phyloP scores from a whole-genome alignment of 1,140 invertebrate species.

The Bactericera cockerelli region DNA sequence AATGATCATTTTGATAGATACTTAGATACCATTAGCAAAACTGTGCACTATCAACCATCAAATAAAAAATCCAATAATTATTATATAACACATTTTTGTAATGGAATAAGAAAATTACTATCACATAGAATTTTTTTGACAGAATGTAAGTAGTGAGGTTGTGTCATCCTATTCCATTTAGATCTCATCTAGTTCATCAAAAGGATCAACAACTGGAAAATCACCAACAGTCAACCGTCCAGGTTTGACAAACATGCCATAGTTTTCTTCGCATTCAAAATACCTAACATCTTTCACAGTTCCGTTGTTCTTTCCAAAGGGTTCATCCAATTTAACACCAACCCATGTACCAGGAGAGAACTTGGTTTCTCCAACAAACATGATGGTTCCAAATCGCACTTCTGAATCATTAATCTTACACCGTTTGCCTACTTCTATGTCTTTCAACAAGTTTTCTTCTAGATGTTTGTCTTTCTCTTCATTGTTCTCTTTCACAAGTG shows the following conservation, averaged over 20 bases:
- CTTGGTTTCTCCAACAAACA: slow-evolving; percentile 62
- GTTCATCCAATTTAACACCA: slow-evolving; percentile 70
- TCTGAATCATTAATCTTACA: not conserved
- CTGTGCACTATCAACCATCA: too few species aligned
- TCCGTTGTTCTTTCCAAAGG: slow-evolving; percentile 82
- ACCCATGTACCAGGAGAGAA: slow-evolving; percentile 81
- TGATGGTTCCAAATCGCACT: slow-evolving; percentile 44
- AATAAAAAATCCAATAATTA: too few species aligned
- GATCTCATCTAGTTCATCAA: not conserved
- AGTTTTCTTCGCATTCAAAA: slow-evolving; percentile 70
- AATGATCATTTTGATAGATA: too few species aligned
- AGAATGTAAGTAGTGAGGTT: too few species aligned
- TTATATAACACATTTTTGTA: too few species aligned
- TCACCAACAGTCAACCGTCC: slow-evolving; percentile 50
- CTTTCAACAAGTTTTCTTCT: not conserved
- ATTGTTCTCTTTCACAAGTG: not conserved
- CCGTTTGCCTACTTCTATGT: not conserved
- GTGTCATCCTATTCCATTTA: too few species aligned
- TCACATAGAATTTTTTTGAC: too few species aligned
- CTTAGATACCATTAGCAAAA: too few species aligned
- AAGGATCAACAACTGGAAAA: slow-evolving; percentile 33
- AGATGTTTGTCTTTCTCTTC: slow-evolving; percentile 4
- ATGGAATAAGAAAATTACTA: too few species aligned
- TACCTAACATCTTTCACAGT: slow-evolving; percentile 64
- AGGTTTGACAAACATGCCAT: slow-evolving; percentile 68